phyloP scores from a whole-genome alignment of 2,113 vertebrate genomes.

The Daubentonia madagascariensis region DNA sequence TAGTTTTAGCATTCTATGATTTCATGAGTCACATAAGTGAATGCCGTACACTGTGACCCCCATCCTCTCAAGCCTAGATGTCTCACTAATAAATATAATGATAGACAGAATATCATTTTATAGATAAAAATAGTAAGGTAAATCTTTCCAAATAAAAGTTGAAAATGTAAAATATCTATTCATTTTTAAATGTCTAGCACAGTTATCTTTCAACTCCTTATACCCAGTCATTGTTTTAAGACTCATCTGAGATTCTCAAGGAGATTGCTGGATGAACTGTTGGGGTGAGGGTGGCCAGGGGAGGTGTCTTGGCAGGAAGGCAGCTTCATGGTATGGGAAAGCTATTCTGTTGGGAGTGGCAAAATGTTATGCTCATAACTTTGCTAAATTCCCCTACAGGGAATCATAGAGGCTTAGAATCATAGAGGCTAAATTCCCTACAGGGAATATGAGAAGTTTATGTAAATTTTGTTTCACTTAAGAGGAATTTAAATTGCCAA shows the following conservation, averaged over 20 bases:
- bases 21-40: background rate
- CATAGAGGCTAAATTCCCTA: too few species aligned
- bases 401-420: too few species aligned
- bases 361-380: slow-evolving; percentile 32
- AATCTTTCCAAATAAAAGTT: background rate
- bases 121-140: background rate
- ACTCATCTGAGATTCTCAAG: background rate
- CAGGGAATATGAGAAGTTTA: slow-evolving; percentile 22
- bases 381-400: slow-evolving; percentile 35
- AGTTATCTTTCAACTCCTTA: background rate
- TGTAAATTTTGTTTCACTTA: slow-evolving; percentile 54
- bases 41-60: too few species aligned
- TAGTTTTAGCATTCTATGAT: background rate
- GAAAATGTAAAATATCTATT: background rate
- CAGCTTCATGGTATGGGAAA: background rate
- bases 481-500: slow-evolving; percentile 46
- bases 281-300: background rate
- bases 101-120: background rate
- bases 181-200: background rate
- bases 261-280: background rate
- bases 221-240: background rate
- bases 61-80: background rate
- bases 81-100: background rate
- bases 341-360: background rate
- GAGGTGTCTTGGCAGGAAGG: background rate